These are phyloP conservation scores for Drosophila tropicalis DNA, from an alignment of 1,140 invertebrate species.

Conservation along the genomic window DNA sequence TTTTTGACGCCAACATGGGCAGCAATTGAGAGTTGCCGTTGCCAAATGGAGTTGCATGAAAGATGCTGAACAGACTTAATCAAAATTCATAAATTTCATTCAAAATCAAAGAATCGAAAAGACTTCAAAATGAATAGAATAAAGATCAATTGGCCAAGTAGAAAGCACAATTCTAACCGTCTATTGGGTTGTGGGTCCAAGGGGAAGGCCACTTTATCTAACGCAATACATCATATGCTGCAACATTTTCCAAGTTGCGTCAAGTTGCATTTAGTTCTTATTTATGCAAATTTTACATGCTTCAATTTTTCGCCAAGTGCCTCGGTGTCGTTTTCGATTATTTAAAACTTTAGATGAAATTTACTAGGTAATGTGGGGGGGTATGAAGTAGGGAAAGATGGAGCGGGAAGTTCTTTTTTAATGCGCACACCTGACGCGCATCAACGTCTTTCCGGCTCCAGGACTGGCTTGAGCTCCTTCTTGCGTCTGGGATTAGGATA, in stretches of 20 bases:
- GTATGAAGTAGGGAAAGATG: background rate
- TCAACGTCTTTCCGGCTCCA: conserved; percentile 58
- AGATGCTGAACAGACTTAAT: conserved; percentile 34
- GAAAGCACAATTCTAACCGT: background rate
- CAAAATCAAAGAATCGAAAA: conserved; percentile 44
- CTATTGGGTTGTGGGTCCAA: background rate
- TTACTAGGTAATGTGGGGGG: conserved; percentile 40
- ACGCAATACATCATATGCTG: conserved; percentile 68
- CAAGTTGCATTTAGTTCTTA: conserved; percentile 81
- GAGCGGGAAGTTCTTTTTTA: conserved; percentile 55
- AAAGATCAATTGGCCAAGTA: background rate
- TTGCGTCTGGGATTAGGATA: conserved; percentile 44
- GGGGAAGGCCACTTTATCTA: conserved; percentile 14
- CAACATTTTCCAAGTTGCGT: conserved; percentile 66
- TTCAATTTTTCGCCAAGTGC: conserved; percentile 78
- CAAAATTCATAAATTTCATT: conserved; percentile 43
- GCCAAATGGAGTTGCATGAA: conserved; percentile 44
- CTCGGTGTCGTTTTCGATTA: conserved; percentile 80
- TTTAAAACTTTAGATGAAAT: conserved; percentile 76
- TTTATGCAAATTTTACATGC: conserved; percentile 82
- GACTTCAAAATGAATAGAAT: conserved; percentile 6
- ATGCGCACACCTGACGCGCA: conserved; percentile 80
- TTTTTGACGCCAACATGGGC: conserved; percentile 68
- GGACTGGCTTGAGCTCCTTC: conserved; percentile 21
- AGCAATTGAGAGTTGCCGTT: conserved; percentile 42